Percentiles rank a stretch among this genome's conserved stretches.
Conservation (phyloP, 2,113 vertebrate genomes). For the Myiozetetes cayanensis region DNA sequence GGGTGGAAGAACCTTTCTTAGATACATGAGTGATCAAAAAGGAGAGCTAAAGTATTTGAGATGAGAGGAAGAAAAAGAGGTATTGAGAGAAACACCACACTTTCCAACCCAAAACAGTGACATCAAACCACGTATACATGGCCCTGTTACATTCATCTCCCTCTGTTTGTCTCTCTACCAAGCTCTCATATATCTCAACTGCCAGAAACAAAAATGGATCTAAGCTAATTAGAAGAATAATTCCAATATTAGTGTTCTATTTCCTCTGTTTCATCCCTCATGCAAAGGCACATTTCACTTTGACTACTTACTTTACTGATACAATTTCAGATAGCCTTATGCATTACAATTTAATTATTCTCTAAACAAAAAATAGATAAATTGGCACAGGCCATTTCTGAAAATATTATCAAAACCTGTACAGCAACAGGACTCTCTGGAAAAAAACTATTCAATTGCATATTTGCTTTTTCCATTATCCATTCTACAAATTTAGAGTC, state of each 20-base stretch:
- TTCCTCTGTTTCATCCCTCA: not conserved
- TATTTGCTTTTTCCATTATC: not conserved
- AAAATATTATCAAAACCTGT: not conserved
- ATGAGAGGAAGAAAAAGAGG: not conserved
- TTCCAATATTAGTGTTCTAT: not conserved
- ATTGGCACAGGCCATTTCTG: not conserved
- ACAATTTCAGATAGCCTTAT: not conserved
- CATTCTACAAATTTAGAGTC: not conserved
- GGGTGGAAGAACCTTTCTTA: slow-evolving; percentile 26
- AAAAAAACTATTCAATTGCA: not conserved
- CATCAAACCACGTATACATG: not conserved
- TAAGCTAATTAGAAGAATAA: not conserved
- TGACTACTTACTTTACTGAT: not conserved
- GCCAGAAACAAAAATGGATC: not conserved
- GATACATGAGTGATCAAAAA: not conserved
- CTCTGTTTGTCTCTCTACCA: not conserved
- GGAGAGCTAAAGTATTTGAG: not conserved
- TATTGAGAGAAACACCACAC: not conserved
- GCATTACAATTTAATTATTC: not conserved
- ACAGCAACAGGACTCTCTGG: not conserved
- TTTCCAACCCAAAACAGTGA: not conserved
- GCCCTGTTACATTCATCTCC: not conserved
- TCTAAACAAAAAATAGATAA: slow-evolving; percentile 1
- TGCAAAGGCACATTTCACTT: not conserved
- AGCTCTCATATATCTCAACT: not conserved